Conservation (phyloP, 2,888 invertebrate species). For the Heteropelma amictum region DNA sequence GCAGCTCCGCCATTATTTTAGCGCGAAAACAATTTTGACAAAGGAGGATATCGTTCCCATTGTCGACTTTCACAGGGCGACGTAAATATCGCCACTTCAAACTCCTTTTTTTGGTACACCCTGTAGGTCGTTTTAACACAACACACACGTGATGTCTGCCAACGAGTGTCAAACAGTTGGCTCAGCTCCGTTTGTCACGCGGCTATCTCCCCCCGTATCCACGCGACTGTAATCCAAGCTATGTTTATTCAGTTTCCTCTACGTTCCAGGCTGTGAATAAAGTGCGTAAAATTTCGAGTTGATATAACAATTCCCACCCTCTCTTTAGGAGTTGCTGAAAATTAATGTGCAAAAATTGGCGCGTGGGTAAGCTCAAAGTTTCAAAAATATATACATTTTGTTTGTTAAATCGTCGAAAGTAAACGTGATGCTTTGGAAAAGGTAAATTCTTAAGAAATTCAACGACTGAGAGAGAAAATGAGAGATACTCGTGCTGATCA, state of each 20-base stretch:
- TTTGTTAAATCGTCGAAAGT: too few species aligned
- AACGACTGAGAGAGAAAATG: neutral
- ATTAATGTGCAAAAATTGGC: too few species aligned
- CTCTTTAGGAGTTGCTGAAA: too few species aligned
- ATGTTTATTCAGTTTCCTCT: conserved; percentile 12
- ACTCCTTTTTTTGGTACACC: neutral
- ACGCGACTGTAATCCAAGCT: conserved; percentile 5
- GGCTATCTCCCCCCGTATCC: neutral
- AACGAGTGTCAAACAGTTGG: conserved; percentile 15
- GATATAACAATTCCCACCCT: too few species aligned
- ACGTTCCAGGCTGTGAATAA: neutral
- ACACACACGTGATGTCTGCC: neutral
- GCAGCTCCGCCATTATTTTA: too few species aligned
- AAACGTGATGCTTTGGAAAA: too few species aligned
- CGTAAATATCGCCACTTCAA: neutral
- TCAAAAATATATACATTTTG: too few species aligned
- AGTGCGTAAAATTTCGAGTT: conserved; percentile 3
- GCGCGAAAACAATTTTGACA: too few species aligned
- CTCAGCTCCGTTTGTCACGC: conserved; percentile 1
- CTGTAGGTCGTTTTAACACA: neutral
- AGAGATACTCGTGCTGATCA: neutral
- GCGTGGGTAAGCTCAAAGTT: too few species aligned
- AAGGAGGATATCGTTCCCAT: too few species aligned
- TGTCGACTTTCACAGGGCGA: neutral
- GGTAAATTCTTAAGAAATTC: neutral